Base-by-base conservation (phyloP, 1,140 invertebrate genomes). In the Triops longicaudatus region DNA sequence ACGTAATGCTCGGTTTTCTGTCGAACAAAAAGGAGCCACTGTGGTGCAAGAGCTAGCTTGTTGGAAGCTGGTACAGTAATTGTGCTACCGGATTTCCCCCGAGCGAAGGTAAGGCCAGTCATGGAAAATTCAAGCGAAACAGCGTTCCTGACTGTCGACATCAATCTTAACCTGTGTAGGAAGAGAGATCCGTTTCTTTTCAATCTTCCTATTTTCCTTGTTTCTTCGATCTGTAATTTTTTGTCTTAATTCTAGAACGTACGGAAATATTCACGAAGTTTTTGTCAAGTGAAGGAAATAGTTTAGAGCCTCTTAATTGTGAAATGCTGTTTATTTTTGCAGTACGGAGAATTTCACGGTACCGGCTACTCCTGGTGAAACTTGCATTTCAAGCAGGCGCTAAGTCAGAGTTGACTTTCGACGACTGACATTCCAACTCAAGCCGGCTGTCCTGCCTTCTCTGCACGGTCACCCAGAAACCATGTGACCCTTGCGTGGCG, bases 71-170 rank as follows among this genome's bases (percentile, higher is more conserved):
- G n/a, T 14, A 63, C 22, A 63, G 50, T 6, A 63, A 63, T n/a
- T 63, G 50, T 63, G 50, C 17, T 22, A 63, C 50, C 50, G 50
- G 50, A 63, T 63, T 63, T 63, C 50, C 50, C 50, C 50, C 50
- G 50, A 63, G 50, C 50, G 50, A 63, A 63, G 50, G 50, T 63
- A 63, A 63, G 50, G 50, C 50, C n/a, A 63, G 50, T 63, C 50
- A n/a, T 63, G 14, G 22, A 7, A 63, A 3, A n/a, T 63, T 63
- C 7, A 14, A 63, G 6, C 14, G 9, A 22, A 63, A 63, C 10
- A 63, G 50, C 50, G n/a, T 63, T 7, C 50, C 50, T 22, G 50
- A 63, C 17, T 63, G 50, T 63, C 17, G 43, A n/a, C n/a, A n/a
- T n/a, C n/a, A n/a, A n/a, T n/a, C n/a, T n/a, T n/a, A n/a, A n/a